Evolutionary conservation across 2,888 invertebrate species (phyloP).

Genomic region (Heliconius ismenius): DNA sequence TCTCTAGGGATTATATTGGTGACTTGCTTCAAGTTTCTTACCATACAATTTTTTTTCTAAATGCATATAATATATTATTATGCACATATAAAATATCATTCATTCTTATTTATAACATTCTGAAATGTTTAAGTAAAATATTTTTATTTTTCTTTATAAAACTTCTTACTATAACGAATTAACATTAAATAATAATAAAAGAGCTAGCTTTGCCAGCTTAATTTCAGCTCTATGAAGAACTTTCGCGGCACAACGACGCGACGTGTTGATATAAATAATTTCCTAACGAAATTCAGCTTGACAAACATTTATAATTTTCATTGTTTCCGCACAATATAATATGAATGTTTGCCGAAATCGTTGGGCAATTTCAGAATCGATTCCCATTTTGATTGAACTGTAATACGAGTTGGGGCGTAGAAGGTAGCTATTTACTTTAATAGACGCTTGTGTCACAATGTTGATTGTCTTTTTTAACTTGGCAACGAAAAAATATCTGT

Average conservation of each 20-base stretch:
- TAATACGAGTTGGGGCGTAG: conserved; percentile 14
- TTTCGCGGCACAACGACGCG: conserved; percentile 1
- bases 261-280: conserved; percentile 32
- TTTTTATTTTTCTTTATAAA: background rate
- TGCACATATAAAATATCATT: background rate
- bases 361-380: conserved; percentile 24
- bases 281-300: conserved; percentile 25
- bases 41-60: background rate
- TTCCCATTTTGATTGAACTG: conserved; percentile 28
- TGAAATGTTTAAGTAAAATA: background rate
- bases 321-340: conserved; percentile 29
- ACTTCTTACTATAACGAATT: too few species aligned
- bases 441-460: conserved; percentile 2
- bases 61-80: background rate
- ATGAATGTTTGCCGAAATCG: conserved; percentile 29
- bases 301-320: conserved; percentile 37
- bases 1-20: background rate
- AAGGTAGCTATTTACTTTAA: conserved; percentile 27
- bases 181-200: background rate
- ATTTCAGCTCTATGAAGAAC: conserved; percentile 16
- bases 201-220: background rate
- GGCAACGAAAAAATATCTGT: background rate
- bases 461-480: background rate
- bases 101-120: background rate
- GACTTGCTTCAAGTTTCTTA: background rate